Evolutionary conservation across 2,113 vertebrate species (phyloP).

Genomic region (Orthonyx spaldingii): DNA sequence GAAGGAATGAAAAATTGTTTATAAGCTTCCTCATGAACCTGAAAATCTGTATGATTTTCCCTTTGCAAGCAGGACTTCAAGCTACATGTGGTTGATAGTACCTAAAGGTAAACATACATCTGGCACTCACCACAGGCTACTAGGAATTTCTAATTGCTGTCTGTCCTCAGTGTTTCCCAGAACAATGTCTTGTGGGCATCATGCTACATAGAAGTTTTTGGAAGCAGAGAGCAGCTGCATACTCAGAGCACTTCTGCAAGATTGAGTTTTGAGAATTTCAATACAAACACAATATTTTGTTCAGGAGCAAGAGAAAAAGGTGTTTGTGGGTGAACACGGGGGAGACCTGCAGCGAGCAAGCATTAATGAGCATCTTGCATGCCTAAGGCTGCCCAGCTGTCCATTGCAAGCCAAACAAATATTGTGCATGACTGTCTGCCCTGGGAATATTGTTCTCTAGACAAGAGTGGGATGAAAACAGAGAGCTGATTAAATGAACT

Average conservation of each 20-base stretch:
- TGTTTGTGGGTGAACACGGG: neutral
- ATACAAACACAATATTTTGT: neutral
- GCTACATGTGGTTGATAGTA: neutral
- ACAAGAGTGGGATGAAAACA: neutral
- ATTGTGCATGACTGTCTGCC: neutral
- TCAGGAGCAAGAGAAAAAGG: neutral
- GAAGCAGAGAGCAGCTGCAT: neutral
- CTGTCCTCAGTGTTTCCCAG: neutral
- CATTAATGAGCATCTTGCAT: neutral
- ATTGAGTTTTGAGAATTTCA: neutral
- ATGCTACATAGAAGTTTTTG: neutral
- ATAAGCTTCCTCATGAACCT: neutral
- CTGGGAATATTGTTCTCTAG: neutral
- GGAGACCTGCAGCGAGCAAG: neutral
- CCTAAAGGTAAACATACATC: neutral
- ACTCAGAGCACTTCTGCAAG: neutral
- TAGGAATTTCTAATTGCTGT: neutral
- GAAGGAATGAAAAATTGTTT: neutral
- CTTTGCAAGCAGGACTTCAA: neutral
- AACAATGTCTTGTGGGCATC: neutral
- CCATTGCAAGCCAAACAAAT: neutral
- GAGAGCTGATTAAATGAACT: neutral
- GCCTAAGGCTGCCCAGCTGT: neutral
- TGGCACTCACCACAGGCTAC: neutral
- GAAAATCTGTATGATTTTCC: neutral